phyloP scores from a whole-genome alignment of 2,113 vertebrate genomes.

The Notarius quadriscutis region DNA sequence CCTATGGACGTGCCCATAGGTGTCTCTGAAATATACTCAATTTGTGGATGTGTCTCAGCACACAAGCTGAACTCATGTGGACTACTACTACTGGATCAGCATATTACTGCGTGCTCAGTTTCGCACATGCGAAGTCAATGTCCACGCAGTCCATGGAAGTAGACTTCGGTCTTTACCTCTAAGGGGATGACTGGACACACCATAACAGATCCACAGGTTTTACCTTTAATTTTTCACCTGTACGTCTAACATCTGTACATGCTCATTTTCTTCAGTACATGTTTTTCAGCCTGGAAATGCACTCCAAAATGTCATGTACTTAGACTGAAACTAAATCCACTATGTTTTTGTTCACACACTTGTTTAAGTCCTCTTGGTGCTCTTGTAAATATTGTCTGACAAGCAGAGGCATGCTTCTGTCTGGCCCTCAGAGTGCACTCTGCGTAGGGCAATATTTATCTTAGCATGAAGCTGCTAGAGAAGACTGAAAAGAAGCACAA shows the following conservation, averaged over 20 bases:
- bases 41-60: no score
- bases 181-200: not conserved
- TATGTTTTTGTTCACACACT: slow-evolving; percentile 56
- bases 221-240: not conserved
- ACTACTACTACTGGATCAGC: no score
- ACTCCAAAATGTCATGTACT: slow-evolving; percentile 38
- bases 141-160: no score
- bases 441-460: slow-evolving; percentile 79
- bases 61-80: no score
- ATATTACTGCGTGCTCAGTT: no score
- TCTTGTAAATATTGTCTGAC: slow-evolving; percentile 63
- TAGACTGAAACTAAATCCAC: slow-evolving; percentile 35
- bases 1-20: no score
- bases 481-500: slow-evolving; percentile 69
- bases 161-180: not conserved
- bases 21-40: no score
- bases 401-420: slow-evolving; percentile 66
- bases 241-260: slow-evolving; percentile 9
- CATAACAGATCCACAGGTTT: not conserved
- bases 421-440: slow-evolving; percentile 67
- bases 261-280: slow-evolving; percentile 28
- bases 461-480: slow-evolving; percentile 65
- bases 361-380: slow-evolving; percentile 55
- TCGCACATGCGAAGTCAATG: no score
- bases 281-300: slow-evolving; percentile 16